Evolutionary conservation across 1,140 invertebrate genomes (phyloP), one percentile per base, ranked within the genome.

Genomic region (Heliconius himera): DNA sequence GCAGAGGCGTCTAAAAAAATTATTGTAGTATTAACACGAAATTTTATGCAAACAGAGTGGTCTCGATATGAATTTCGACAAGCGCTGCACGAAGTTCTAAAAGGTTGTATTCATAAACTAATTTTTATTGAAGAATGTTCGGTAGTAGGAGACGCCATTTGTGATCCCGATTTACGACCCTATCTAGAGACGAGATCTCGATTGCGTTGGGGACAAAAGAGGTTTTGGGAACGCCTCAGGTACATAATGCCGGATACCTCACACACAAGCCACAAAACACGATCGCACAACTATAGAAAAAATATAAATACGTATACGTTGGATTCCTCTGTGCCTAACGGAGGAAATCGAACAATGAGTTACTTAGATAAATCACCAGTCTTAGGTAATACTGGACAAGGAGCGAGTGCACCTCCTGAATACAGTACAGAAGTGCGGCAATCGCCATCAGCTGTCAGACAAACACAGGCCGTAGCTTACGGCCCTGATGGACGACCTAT

Each of bases 191-290:
- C 98, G 8, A 96, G 97, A 84, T 96, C 97, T 9, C 96, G 97
- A 66, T 94, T 99, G n/a, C 95, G 96, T 82, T 98, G 98, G 97
- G 97, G 97, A 81, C 98, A 99, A 88, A 97, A 97, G 85, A 96
- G 97, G 87, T 99, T 99, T 94, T 99, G 98, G 98, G 98, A 99
- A 90, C 97, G 98, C 86, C 95, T 99, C 51, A 96, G 97, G 81
- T 99, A 98, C 94, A 97, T 97, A 81, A 97, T 99, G 96, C 98
- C 98, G 38, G 96, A 96, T 84, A 95, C 87, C 74, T 86, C 89
- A 51, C 88, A 90, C 41, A 84, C 89, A 26, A 91, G 88, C 77
- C 93, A 93, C 80, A 94, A 94, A 81, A 83, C 87, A 51, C 85
- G 92, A 81, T 87, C 89, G 82, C 89, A 92, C 87, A 95, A 96